Conservation (phyloP, 2,113 vertebrate species). For the Sphaerodactylus townsendi region DNA sequence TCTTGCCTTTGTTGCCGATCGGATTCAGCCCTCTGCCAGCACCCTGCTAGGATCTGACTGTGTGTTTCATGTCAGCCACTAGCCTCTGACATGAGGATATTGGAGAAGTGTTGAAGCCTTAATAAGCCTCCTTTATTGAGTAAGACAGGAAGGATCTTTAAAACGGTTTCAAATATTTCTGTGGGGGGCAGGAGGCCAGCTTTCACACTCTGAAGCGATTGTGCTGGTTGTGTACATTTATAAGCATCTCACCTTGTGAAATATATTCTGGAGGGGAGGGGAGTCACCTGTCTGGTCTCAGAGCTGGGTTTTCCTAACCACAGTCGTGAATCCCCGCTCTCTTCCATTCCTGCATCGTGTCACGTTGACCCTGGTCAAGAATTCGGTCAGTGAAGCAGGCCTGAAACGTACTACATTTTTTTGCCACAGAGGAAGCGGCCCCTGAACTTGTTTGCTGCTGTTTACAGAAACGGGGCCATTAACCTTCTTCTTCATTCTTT, state of each 20-base stretch:
- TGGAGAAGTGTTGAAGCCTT: background rate
- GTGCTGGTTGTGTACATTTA: background rate
- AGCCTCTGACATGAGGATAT: background rate
- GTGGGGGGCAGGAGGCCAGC: background rate
- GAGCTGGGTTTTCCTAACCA: background rate
- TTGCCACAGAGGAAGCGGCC: constrained; percentile 18
- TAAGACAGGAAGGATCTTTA: background rate
- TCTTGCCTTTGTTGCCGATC: background rate
- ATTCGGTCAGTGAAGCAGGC: constrained; percentile 17
- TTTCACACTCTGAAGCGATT: background rate
- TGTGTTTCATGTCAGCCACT: background rate
- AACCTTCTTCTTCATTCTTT: constrained; percentile 24
- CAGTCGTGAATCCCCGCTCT: background rate
- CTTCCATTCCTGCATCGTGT: background rate
- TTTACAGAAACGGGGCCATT: background rate
- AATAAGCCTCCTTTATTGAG: background rate
- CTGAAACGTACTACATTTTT: constrained; percentile 7
- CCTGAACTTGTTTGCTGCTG: constrained; percentile 24
- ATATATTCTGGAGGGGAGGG: background rate
- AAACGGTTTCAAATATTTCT: background rate
- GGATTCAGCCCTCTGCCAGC: background rate
- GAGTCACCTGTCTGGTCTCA: background rate
- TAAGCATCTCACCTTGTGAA: background rate
- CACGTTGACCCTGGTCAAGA: background rate
- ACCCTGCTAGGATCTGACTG: background rate